Evolutionary conservation across 92 coral and sea anemone species (phyloP).

Genomic region (Chrysogorgia sp.): DNA sequence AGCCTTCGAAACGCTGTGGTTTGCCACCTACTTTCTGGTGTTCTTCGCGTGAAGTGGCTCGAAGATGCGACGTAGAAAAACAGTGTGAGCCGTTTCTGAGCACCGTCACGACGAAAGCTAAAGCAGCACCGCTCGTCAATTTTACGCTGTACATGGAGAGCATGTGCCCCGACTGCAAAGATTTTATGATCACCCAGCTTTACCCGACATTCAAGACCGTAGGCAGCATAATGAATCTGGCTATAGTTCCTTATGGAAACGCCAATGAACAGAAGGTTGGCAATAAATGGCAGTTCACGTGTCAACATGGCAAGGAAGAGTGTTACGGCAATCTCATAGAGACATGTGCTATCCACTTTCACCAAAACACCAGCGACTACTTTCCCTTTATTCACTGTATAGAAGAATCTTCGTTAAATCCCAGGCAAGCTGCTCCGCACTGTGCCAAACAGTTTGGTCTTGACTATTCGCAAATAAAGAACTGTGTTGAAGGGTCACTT

Average conservation of each 20-base stretch:
- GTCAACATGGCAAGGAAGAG: constrained; percentile 76
- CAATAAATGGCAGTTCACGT: constrained; percentile 63
- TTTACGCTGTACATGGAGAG: constrained; percentile 72
- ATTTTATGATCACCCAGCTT: constrained; percentile 60
- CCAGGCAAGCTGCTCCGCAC: constrained; percentile 48
- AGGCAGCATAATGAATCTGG: constrained; percentile 60
- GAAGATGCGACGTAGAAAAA: constrained; percentile 18
- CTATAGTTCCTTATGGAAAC: constrained; percentile 76
- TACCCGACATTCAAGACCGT: constrained; percentile 68
- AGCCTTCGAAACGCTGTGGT: neutral
- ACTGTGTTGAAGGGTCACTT: constrained; percentile 55
- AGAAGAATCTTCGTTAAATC: constrained; percentile 33
- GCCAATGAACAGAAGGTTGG: constrained; percentile 48
- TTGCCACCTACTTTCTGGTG: constrained; percentile 35
- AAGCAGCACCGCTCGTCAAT: constrained; percentile 55
- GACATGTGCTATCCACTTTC: constrained; percentile 61
- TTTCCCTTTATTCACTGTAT: constrained; percentile 71
- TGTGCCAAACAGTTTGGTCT: constrained; percentile 66
- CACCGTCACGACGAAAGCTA: neutral
- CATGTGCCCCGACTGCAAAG: constrained; percentile 73
- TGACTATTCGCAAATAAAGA: constrained; percentile 63
- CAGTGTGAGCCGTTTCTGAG: constrained; percentile 13
- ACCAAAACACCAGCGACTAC: constrained; percentile 51
- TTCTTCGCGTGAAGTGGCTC: constrained; percentile 22
- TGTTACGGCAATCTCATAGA: constrained; percentile 76